Evolutionary conservation across 2,888 invertebrate species (phyloP).

Genomic region (Oxystoma pomonae): DNA sequence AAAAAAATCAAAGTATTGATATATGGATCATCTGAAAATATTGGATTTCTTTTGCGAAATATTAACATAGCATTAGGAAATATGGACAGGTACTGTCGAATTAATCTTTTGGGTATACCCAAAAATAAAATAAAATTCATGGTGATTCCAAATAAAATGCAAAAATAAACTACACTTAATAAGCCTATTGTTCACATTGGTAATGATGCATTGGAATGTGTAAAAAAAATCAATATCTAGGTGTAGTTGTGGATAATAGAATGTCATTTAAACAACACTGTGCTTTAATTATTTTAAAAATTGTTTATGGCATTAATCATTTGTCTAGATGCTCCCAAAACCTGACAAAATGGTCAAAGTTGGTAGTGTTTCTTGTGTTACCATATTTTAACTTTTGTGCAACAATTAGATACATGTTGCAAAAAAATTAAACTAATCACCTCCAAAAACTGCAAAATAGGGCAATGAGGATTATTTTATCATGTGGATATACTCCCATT

Average conservation of each 20-base stretch:
- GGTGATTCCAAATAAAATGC: not conserved
- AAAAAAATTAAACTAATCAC: not conserved
- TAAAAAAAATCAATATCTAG: not conserved
- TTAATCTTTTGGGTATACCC: not conserved
- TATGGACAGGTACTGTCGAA: not conserved
- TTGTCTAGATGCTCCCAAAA: not conserved
- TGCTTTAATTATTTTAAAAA: not conserved
- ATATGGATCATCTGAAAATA: not conserved
- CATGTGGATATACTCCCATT: not conserved
- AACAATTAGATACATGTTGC: no score
- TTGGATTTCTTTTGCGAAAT: not conserved
- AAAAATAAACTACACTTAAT: not conserved
- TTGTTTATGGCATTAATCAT: not conserved
- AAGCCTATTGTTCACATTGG: not conserved
- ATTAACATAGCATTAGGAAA: not conserved
- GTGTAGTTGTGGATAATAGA: not conserved
- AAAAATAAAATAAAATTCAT: not conserved
- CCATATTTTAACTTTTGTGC: no score
- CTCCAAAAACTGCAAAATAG: not conserved
- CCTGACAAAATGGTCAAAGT: not conserved
- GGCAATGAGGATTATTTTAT: not conserved
- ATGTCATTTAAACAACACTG: not conserved
- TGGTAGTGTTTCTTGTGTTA: not conserved
- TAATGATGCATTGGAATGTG: no score
- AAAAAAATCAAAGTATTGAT: no score